Evolutionary conservation across 92 coral and sea anemone species (phyloP), one percentile per base, ranked within the genome.

Genomic region (Muricea muricata): DNA sequence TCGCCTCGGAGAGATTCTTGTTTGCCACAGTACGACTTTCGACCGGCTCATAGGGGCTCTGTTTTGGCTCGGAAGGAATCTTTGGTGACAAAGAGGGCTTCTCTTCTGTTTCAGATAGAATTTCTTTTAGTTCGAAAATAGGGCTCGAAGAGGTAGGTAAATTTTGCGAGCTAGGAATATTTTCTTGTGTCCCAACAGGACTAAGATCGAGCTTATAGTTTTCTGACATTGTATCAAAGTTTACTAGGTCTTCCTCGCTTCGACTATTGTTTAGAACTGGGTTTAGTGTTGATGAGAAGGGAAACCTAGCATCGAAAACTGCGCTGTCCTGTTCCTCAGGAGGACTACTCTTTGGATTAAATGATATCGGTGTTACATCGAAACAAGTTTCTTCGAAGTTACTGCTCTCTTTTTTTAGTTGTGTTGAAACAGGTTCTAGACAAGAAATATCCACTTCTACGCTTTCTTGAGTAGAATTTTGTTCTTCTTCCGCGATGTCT

Each of bases 301-400:
- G n/a, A n/a, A n/a, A n/a, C n/a, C n/a, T n/a, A n/a, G n/a, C n/a
- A n/a, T n/a, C n/a, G n/a, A n/a, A n/a, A n/a, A n/a, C n/a, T n/a
- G n/a, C n/a, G n/a, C n/a, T n/a, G n/a, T n/a, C n/a, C n/a, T n/a
- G n/a, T n/a, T 14, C 61, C 61, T 54, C 61, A 54, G n/a, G 61
- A 23, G 61, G 25, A 54, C 61, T 54, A 7, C 1, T 58, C 31
- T 34, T 55, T 56, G 71, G 52, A 55, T 39, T 56, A 11, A 55
- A 31, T 58, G 71, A 4, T 30, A 33, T 30, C 25, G 60, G n/a
- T 20, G 50, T 26, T 1, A 2, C 13, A 31, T 75, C 80, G 7
- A 75, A 35, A 50, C 80, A 48, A 3, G 80, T 75, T 46, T 75
- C 80, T 23, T 7, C 14, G 52, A 47, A 75, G 23, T 21, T 63